These are phyloP conservation scores for Plebejus melissa DNA, from an alignment of 2,888 invertebrate species.

Conservation along the genomic window DNA sequence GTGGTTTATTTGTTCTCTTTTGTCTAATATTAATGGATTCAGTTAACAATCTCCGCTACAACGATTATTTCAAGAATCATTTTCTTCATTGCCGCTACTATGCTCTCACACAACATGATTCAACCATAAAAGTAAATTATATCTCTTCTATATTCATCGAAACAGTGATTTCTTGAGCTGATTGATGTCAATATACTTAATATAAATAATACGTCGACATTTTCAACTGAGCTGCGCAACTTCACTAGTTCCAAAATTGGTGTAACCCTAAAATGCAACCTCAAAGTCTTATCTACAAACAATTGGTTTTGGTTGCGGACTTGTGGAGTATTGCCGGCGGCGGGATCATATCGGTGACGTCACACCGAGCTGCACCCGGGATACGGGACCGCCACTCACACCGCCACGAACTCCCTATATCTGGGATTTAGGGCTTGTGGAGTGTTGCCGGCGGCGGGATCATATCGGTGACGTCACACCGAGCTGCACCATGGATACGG, in stretches of 20 bases:
- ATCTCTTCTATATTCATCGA: too few species aligned
- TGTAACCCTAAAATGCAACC: neutral
- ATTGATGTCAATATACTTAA: too few species aligned
- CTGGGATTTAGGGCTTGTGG: neutral
- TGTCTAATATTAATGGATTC: too few species aligned
- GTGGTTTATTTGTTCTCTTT: too few species aligned
- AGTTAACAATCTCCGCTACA: too few species aligned
- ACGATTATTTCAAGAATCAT: too few species aligned
- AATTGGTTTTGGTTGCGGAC: slow-evolving; percentile 7
- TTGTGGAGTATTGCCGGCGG: neutral
- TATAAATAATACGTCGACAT: too few species aligned
- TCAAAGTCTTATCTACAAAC: slow-evolving; percentile 12
- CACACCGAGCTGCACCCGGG: slow-evolving; percentile 21
- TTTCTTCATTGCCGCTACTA: too few species aligned
- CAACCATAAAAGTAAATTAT: too few species aligned
- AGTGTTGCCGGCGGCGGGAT: neutral
- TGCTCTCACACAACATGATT: too few species aligned
- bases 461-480: slow-evolving; percentile 1
- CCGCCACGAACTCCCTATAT: neutral
- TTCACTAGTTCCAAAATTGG: neutral
- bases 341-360: slow-evolving; percentile 23
- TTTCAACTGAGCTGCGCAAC: neutral
- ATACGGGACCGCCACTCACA: slow-evolving; percentile 5
- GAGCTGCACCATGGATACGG: neutral
- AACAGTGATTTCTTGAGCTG: too few species aligned